Percentiles rank a stretch among this genome's conserved stretches.
Conservation (phyloP, 2,113 vertebrate genomes). For the Arvicanthis niloticus region DNA sequence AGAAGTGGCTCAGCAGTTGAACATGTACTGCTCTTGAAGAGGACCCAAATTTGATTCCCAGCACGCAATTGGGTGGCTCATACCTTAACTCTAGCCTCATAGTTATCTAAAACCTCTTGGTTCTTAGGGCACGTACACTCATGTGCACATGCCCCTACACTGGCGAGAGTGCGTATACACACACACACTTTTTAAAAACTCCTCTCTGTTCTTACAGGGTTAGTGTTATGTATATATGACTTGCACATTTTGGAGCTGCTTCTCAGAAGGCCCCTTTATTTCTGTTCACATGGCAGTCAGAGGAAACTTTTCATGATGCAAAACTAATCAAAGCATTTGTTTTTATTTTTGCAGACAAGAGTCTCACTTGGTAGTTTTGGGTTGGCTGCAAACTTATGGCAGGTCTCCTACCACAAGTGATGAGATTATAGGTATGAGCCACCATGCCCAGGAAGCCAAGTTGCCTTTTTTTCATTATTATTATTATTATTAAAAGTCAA, state of each 20-base stretch:
- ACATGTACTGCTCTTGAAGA: not conserved
- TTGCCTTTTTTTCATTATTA: not conserved
- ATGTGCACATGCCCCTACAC: not conserved
- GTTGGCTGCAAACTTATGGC: not conserved
- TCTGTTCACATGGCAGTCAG: not conserved
- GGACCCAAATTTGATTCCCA: not conserved
- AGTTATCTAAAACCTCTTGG: not conserved
- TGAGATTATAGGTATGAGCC: not conserved
- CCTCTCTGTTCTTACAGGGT: not conserved
- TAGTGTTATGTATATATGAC: not conserved
- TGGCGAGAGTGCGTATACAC: not conserved
- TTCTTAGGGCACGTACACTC: not conserved
- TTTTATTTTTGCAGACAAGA: not conserved
- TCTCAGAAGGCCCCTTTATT: not conserved
- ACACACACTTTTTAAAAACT: not conserved
- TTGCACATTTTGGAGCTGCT: not conserved
- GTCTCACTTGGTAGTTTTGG: not conserved
- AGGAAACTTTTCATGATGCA: not conserved
- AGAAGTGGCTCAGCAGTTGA: not conserved
- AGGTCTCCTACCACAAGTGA: not conserved
- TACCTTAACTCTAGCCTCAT: not conserved
- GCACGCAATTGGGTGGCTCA: not conserved
- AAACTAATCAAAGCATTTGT: constrained; percentile 20
- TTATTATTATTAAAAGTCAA: not conserved
- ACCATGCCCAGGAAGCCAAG: not conserved